Evolutionary conservation across 2,888 invertebrate species (phyloP).

Genomic region (Tyria jacobaeae): DNA sequence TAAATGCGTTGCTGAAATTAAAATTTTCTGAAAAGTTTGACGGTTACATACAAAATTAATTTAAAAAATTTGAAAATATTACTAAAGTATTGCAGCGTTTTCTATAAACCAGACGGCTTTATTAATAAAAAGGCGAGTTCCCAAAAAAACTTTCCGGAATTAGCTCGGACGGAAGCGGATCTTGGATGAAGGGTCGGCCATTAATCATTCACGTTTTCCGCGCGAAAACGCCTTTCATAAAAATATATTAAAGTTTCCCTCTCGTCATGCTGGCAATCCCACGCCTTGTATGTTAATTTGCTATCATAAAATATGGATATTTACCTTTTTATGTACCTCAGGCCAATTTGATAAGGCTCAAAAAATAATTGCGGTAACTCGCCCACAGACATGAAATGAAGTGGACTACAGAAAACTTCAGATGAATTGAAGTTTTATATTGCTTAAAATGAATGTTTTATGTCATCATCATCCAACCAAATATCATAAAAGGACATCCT

Average conservation of each 20-base stretch:
- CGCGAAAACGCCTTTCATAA: slow-evolving; percentile 78
- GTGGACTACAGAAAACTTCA: slow-evolving; percentile 19
- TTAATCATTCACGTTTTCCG: slow-evolving; percentile 77
- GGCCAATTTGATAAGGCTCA: slow-evolving; percentile 50
- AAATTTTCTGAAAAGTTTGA: slow-evolving; percentile 30
- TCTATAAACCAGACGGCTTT: slow-evolving; percentile 59
- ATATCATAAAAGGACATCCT: no score
- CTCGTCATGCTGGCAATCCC: slow-evolving; percentile 70
- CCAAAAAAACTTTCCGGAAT: slow-evolving; percentile 65
- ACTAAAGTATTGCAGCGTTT: slow-evolving; percentile 39
- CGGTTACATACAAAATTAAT: slow-evolving; percentile 38
- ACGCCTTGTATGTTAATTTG: slow-evolving; percentile 80
- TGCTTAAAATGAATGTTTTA: background rate
- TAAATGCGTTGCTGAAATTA: slow-evolving; percentile 43
- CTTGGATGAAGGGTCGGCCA: slow-evolving; percentile 73
- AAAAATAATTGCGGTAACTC: slow-evolving; percentile 57
- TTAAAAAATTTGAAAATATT: slow-evolving; percentile 43
- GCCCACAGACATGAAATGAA: slow-evolving; percentile 22
- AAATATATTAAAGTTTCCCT: slow-evolving; percentile 80
- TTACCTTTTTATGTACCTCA: slow-evolving; percentile 64
- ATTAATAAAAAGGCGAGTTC: slow-evolving; percentile 64
- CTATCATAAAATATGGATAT: slow-evolving; percentile 70
- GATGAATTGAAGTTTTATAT: slow-evolving; percentile 3
- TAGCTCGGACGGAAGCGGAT: slow-evolving; percentile 66
- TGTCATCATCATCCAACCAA: slow-evolving; percentile 4